Percentiles rank a stretch among this genome's conserved stretches.
Conservation (phyloP, 1,140 invertebrate species). For the Bombus waltoni region DNA sequence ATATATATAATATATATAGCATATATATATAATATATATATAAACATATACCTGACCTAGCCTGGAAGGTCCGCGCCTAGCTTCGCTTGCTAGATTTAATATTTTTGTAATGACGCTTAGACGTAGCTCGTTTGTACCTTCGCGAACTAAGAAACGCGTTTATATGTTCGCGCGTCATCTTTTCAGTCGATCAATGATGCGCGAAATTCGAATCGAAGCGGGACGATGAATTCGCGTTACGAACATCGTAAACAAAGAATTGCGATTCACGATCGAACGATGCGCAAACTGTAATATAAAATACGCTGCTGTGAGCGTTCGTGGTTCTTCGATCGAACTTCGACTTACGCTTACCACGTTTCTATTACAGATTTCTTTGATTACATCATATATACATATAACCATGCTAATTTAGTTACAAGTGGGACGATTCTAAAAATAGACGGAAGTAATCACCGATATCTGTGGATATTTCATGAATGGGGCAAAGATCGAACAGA, state of each 20-base stretch:
- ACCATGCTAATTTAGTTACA: neutral
- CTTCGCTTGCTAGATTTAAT: conserved; percentile 83
- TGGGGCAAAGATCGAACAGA: conserved; percentile 11
- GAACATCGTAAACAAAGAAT: neutral
- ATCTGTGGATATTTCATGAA: neutral
- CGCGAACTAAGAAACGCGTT: conserved; percentile 37
- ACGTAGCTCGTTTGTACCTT: conserved; percentile 75
- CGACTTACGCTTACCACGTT: neutral
- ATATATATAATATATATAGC: conserved; percentile 38
- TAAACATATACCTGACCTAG: conserved; percentile 33
- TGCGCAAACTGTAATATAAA: neutral
- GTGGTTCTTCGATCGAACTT: conserved; percentile 16
- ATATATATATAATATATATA: conserved; percentile 1
- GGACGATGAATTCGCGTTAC: conserved; percentile 1
- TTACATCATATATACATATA: neutral
- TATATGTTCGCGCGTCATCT: conserved; percentile 3
- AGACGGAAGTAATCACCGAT: no score
- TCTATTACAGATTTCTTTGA: neutral
- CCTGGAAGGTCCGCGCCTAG: conserved; percentile 64
- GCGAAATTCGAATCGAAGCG: conserved; percentile 19
- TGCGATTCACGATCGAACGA: conserved; percentile 4
- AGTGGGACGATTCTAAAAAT: neutral
- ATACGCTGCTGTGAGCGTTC: neutral
- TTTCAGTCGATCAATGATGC: neutral
- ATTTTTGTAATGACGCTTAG: conserved; percentile 82